Base-by-base conservation (phyloP, 2,797 vertebrate genomes). In the Rhabdophis nuchalis region DNA sequence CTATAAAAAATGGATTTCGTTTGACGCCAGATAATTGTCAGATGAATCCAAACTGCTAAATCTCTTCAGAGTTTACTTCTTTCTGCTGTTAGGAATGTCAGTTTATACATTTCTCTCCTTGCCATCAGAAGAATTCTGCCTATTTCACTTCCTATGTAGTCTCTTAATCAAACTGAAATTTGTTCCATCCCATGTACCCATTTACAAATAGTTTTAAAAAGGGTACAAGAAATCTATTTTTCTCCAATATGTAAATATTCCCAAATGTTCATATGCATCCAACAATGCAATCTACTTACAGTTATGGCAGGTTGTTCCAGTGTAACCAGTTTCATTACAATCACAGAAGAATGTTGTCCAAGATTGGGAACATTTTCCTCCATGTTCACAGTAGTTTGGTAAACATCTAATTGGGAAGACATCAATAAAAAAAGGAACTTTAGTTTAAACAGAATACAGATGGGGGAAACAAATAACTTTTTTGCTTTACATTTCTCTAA, bases 311-410 rank as follows among this genome's bases (percentile, higher is more conserved):
- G 99, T 99, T 2, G 98, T 98, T 86, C 99, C 99, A 0, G 88
- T 97, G 96, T 99, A 99, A 85, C 98, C 98, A 0, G 98, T 99
- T 58, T 98, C 97, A 0, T 97, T 97, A 50, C 99, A 99, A 96
- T 99, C 98, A 0, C 99, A 99, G 95, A 97, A 97, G 96, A 99
- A 99, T 14, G 97, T 97, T n/a, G 93, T 96, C 99, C 99, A 99
- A 2, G 98, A 98, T 97, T 99, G 99, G 50, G 98, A 98, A 93
- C 99, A 99, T 93, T 96, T 98, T 89, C 98, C 98, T 82, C 98
- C 98, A 0, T 99, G 99, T 95, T 99, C 99, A 94, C 99, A 99
- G 89, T 98, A 98, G 98, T 98, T 99, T 27, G 99, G 99, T 52
- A 99, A 98, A 96, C 99, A 99, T 72, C 99, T 99, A 96, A 90